phyloP scores from a whole-genome alignment of 1,140 invertebrate genomes.

The Drosophila parabipectinata region DNA sequence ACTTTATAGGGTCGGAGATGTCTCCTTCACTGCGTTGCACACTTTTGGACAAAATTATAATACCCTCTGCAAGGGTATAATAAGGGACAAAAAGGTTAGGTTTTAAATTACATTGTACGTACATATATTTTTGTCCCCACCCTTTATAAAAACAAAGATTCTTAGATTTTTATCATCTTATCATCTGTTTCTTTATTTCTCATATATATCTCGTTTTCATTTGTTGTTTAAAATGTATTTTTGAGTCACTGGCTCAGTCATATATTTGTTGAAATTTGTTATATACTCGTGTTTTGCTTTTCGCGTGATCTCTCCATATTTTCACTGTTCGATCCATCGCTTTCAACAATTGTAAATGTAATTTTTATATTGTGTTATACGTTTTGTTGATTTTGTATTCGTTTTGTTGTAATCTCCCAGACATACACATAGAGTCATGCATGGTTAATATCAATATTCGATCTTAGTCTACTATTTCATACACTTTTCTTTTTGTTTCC shows the following conservation, averaged over 20 bases:
- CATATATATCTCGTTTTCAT: constrained; percentile 64
- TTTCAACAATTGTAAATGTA: not conserved
- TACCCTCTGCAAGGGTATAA: too few relatives aligned
- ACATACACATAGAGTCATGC: constrained; percentile 30
- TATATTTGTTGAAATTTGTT: constrained; percentile 72
- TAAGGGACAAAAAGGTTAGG: too few relatives aligned
- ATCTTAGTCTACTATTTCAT: constrained; percentile 27
- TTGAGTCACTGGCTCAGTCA: constrained; percentile 78
- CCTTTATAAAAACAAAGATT: constrained; percentile 7
- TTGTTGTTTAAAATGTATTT: constrained; percentile 77
- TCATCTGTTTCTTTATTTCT: constrained; percentile 39
- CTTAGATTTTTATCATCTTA: not conserved
- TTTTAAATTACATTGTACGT: too few relatives aligned
- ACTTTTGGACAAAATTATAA: too few relatives aligned
- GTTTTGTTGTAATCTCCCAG: constrained; percentile 10
- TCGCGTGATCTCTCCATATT: constrained; percentile 4
- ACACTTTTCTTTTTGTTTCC: constrained; percentile 34
- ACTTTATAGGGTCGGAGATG: too few relatives aligned
- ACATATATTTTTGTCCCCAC: too few relatives aligned
- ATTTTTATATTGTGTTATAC: not conserved
- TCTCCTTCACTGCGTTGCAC: too few relatives aligned
- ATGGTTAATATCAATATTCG: constrained; percentile 15
- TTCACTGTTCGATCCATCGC: constrained; percentile 7
- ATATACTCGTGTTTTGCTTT: constrained; percentile 18
- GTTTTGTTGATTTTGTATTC: not conserved